Percentiles rank a stretch among this genome's conserved stretches.
phyloP scores from a whole-genome alignment of 2,797 vertebrate species.

The Lophura swinhoii region DNA sequence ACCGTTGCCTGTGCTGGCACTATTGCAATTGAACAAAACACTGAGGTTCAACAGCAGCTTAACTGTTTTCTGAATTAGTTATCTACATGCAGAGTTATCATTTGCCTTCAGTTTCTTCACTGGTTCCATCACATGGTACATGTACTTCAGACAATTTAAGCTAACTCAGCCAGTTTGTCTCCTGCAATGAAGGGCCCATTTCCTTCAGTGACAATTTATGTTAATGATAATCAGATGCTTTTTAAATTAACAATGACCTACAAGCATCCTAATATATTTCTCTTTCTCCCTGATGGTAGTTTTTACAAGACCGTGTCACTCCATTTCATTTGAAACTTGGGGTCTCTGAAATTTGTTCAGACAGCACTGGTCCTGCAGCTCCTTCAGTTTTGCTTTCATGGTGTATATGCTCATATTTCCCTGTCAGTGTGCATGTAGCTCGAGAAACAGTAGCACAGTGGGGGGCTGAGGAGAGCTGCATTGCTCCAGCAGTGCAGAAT shows the following conservation, averaged over 20 bases:
- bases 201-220: constrained; percentile 66
- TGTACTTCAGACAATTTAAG: constrained; percentile 46
- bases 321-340: constrained; percentile 3
- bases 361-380: constrained; percentile 8
- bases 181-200: constrained; percentile 42
- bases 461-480: not conserved
- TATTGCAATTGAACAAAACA: not conserved
- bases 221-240: constrained; percentile 67
- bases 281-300: not conserved
- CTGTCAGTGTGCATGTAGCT: not conserved
- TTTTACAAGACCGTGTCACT: constrained; percentile 35
- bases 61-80: constrained; percentile 5
- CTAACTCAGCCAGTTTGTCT: constrained; percentile 46
- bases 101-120: constrained; percentile 33
- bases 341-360: constrained; percentile 24
- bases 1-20: not conserved
- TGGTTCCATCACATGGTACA: constrained; percentile 24
- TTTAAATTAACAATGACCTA: constrained; percentile 69
- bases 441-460: not conserved
- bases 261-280: constrained; percentile 57
- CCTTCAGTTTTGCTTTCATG: not conserved
- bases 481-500: not conserved
- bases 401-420: not conserved
- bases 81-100: constrained; percentile 14
- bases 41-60: not conserved